phyloP scores from a whole-genome alignment of 2,888 invertebrate genomes.

The Nemotelus nigrinus region DNA sequence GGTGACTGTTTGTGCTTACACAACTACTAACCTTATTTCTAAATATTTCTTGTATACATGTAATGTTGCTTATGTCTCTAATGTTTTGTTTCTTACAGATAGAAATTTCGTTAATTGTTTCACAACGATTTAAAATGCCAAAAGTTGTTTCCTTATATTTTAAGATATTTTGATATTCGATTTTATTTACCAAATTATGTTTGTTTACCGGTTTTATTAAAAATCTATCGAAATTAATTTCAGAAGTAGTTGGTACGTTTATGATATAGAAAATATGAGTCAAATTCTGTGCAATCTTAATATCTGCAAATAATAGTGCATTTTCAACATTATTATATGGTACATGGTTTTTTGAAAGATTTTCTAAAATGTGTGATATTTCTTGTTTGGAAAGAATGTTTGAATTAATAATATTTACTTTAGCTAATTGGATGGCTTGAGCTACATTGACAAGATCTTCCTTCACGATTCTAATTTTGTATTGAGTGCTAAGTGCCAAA shows the following conservation, averaged over 20 bases:
- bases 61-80: conserved; percentile 25
- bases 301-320: conserved; percentile 21
- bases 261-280: conserved; percentile 34
- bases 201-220: conserved; percentile 31
- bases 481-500: conserved; percentile 6
- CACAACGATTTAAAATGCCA: conserved; percentile 14
- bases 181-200: conserved; percentile 23
- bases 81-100: conserved; percentile 36
- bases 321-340: conserved; percentile 38
- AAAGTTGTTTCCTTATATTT: conserved; percentile 2
- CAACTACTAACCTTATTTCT: conserved; percentile 21
- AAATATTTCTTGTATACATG: conserved; percentile 28
- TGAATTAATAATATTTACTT: background rate
- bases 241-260: conserved; percentile 31
- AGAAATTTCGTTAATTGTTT: conserved; percentile 10
- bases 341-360: conserved; percentile 7
- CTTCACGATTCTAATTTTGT: conserved; percentile 2
- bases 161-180: conserved; percentile 13
- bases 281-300: conserved; percentile 8
- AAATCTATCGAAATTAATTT: conserved; percentile 15
- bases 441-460: background rate
- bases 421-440: background rate
- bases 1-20: conserved; percentile 28
- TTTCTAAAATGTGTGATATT: conserved; percentile 19
- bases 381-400: conserved; percentile 33